Base-by-base conservation (phyloP, 2,113 vertebrate genomes). In the Procavia capensis region DNA sequence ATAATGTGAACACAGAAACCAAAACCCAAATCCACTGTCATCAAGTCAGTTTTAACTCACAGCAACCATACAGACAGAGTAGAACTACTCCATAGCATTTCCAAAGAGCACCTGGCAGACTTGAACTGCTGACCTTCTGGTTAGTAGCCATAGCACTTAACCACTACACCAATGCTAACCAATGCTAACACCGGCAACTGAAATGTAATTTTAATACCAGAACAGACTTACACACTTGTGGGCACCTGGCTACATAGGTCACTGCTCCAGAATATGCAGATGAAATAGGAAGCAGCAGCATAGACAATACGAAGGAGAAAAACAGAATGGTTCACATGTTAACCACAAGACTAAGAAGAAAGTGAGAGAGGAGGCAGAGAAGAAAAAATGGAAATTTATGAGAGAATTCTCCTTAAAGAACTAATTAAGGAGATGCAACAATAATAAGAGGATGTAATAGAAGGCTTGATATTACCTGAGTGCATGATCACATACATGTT, bases 401-500 rank as follows among this genome's bases (percentile, higher is more conserved):
- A 89, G 7, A 93, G 36, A 41, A 93, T 70, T 90, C 34, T 54
- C 14, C 95, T 91, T 95, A 45, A 93, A 85, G 64, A 81, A 43
- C 0, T 78, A 64, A 88, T 84, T 93, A 47, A 94, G 79, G 13
- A 86, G 25, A 66, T 83, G 2, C 22, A 92, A 66, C 31, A 57
- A 64, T 88, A 96, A 82, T 85, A 83, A 68, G 36, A 96, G 17
- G 86, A 8, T 78, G 13, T 72, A 91, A 68, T 76, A 97, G 90
- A 68, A 97, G 83, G 34, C 85, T 95, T 95, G 89, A 88, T 86
- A 92, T 90, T 97, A 88, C 96, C 88, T 83, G 45, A 97, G 88
- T 91, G 59, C 74, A 86, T 91, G 92, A 97, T 95, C 94, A 95
- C 59, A 94, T 97, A 86, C 72, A 64, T 95, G 36, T 94, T 97